phyloP scores from a whole-genome alignment of 1,140 invertebrate species.

The Metaphire vulgaris region DNA sequence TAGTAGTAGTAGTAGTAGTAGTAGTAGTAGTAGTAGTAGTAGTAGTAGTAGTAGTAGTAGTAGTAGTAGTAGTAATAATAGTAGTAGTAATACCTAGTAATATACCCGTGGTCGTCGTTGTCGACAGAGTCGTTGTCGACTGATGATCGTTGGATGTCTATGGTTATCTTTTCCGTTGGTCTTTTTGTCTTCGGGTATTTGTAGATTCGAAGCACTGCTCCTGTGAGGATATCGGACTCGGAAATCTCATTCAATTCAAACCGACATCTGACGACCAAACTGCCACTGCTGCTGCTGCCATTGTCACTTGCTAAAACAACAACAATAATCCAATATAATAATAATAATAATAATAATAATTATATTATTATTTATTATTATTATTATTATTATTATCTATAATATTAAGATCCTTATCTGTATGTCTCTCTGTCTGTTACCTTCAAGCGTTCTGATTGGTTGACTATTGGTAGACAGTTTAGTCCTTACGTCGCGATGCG shows the following conservation, averaged over 20 bases:
- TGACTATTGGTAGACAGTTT: too few species aligned
- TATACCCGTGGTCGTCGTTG: not conserved
- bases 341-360: too few species aligned
- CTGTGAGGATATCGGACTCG: not conserved
- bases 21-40: slow-evolving; percentile 1
- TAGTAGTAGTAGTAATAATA: not conserved
- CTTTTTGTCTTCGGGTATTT: not conserved
- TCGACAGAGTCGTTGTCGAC: not conserved
- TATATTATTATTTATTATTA: too few species aligned
- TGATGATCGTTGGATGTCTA: not conserved
- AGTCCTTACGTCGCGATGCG: too few species aligned
- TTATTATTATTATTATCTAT: too few species aligned
- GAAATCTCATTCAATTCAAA: not conserved
- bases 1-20: not conserved
- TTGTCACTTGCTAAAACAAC: too few species aligned
- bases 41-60: slow-evolving; percentile 1
- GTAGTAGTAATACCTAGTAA: not conserved
- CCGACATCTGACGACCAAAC: not conserved
- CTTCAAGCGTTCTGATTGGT: too few species aligned
- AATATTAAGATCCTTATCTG: too few species aligned
- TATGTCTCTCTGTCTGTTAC: too few species aligned
- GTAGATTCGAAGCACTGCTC: not conserved
- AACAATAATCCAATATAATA: too few species aligned
- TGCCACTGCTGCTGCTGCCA: too few species aligned
- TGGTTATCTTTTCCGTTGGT: not conserved